A percentile compares a stretch with the other conserved stretches of the same genome.
Conservation (phyloP, 37 sponge, comb jelly and placozoan genomes). For the Crambe crambe region DNA sequence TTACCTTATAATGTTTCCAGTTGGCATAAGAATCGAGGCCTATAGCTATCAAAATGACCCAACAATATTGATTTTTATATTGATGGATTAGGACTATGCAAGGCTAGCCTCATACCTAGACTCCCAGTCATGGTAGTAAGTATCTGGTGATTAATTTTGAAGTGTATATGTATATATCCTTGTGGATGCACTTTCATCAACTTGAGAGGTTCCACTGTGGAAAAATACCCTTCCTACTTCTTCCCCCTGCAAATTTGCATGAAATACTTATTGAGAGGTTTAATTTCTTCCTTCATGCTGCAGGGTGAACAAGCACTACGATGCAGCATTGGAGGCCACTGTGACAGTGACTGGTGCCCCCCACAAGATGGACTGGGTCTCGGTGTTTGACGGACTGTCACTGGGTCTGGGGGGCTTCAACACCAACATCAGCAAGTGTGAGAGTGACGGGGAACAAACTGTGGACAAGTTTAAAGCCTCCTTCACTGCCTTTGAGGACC, state of each 20-base stretch:
- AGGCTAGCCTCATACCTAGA: too few relatives aligned
- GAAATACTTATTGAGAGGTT: too few relatives aligned
- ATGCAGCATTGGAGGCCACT: constrained; percentile 18
- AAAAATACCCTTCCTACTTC: too few relatives aligned
- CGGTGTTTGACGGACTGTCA: constrained; percentile 59
- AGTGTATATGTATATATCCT: neutral
- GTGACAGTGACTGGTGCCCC: constrained; percentile 22
- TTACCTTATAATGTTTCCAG: neutral
- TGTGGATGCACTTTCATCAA: neutral
- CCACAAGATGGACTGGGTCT: constrained; percentile 51
- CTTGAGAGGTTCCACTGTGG: too few relatives aligned
- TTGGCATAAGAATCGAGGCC: too few relatives aligned
- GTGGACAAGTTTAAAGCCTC: constrained; percentile 57
- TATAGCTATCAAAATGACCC: too few relatives aligned
- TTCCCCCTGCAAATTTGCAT: too few relatives aligned
- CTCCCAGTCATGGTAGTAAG: too few relatives aligned
- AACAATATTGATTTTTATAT: too few relatives aligned
- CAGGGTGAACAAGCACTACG: constrained; percentile 66
- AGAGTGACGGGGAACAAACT: constrained; percentile 66
- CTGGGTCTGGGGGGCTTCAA: constrained; percentile 60
- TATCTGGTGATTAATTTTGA: too few relatives aligned
- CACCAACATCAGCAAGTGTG: constrained; percentile 56
- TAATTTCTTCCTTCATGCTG: too few relatives aligned
- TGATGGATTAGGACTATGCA: too few relatives aligned
- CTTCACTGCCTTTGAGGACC: constrained; percentile 64